Evolutionary conservation across 2,797 vertebrate genomes (phyloP), one percentile per base, ranked within the genome.

Genomic region (Gymnoscopelus microlampas): DNA sequence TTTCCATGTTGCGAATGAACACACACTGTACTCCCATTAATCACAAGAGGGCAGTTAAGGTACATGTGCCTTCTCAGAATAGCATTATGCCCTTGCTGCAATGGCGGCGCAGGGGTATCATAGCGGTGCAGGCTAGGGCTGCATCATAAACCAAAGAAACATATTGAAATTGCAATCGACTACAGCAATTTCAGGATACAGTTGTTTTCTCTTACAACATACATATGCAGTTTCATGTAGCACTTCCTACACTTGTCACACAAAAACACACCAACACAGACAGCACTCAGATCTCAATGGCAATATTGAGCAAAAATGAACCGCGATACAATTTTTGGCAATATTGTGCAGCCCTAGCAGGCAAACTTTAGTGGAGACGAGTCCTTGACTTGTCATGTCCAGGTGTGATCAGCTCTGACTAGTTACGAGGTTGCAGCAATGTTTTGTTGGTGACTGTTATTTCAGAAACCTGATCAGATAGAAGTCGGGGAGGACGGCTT

Each of bases 391-490:
- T 93, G 81, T 80, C 78, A 88, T 88, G 90, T 93, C 93, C 95
- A 95, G 94, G 94, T 93, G 94, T 85, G 93, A 91, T 94, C 93
- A 92, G 92, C 81, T 92, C 88, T 84, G 80, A 89, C 85, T 89
- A 92, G 74, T 92, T 91, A 85, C 90, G 92, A 89, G 87, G 91
- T 93, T 93, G 89, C 90, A 94, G 93, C 94, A 95, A 95, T 96
- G 94, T 96, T 97, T 97, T 96, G 94, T 94, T 96, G 95, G 92
- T 95, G 94, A 95, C 95, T 98, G 94, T 94, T 96, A 94, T 98
- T 99, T 97, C 97, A 99, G 98, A 96, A 95, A 93, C 96, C 97
- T 93, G 95, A 98, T 96, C 96, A 99, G 93, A 98, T 99, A 95
- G 93, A 96, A 93, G 94, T 99, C 92, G 97, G 97, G 93, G 95